Base-by-base conservation (phyloP, 37 sponge, comb jelly and placozoan species). In the Mnemiopsis leidyi region DNA sequence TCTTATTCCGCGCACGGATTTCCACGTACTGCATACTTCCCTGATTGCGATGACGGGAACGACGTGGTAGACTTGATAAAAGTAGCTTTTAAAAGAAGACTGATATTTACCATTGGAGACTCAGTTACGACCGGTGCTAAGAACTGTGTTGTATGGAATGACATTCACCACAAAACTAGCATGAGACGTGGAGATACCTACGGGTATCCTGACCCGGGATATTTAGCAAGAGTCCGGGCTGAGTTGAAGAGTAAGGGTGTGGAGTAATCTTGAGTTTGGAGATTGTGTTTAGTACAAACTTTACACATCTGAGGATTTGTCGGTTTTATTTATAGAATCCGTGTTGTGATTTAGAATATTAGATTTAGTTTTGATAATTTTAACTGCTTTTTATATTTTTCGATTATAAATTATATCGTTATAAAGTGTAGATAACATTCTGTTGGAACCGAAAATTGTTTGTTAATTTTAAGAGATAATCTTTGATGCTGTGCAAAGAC, bases 111-210 rank as follows among this genome's bases (percentile, higher is more conserved):
- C 32, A 97, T 99, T 3, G 97, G 97, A 23, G 95, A 96, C 1
- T 96, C 97, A 31, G 95, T 95, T 9, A 99, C 97, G 23, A 96
- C 97, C 0, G 99, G 99, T 0, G 85, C 92, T 25, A 92, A 77
- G 0, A 93, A 99, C 93, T 95, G 96, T 28, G 92, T 99, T 32
- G 97, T 96, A 13, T 99, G 99, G 99, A 99, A 99, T 93, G 97
- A 99, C 39, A 97, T 97, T 36, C 99, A 99, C 77, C 99, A 99
- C 94, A 99, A 99, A 93, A 99, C 99, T 1, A 96, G 95, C 73
- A 92, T 21, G 38, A 5, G 9, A 82, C 32, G 40, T 21, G 69
- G 93, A n/a, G 67, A 61, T 0, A 97, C 97, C 0, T 97, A 99
- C 92, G 99, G 99, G 36, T 99, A 97, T 94, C 99, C 99, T 0